A percentile compares a stretch with the other conserved stretches of the same genome.
phyloP scores from a whole-genome alignment of 2,797 vertebrate species.

The Parauchenoglanis ngamensis region DNA sequence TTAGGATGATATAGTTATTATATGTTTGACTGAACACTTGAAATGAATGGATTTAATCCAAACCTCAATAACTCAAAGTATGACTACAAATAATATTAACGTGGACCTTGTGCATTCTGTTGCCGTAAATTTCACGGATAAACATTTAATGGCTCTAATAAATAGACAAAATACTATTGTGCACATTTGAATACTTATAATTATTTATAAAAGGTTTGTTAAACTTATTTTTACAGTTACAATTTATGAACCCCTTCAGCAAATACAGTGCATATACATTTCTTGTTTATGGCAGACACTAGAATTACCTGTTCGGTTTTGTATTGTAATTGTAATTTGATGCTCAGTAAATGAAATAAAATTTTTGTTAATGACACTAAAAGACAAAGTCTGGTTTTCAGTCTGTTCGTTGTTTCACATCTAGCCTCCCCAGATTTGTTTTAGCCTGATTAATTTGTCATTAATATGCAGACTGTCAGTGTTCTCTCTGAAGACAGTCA shows the following conservation, averaged over 20 bases:
- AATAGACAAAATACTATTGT: not conserved
- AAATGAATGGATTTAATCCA: not conserved
- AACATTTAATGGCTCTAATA: not conserved
- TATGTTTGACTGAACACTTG: not conserved
- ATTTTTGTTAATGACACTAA: constrained; percentile 6
- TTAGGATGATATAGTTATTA: not conserved
- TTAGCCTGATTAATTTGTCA: constrained; percentile 57
- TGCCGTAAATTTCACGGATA: not conserved
- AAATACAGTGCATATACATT: not conserved
- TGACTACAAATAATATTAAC: not conserved
- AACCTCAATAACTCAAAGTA: not conserved
- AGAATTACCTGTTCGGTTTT: not conserved
- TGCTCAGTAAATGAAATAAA: not conserved
- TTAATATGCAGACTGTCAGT: constrained; percentile 57
- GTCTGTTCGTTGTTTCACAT: constrained; percentile 32
- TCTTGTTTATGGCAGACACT: not conserved
- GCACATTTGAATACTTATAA: not conserved
- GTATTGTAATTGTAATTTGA: not conserved
- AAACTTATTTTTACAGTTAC: not conserved
- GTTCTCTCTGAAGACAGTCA: constrained; percentile 48
- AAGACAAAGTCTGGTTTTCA: constrained; percentile 37
- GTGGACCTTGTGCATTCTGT: not conserved
- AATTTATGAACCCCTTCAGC: not conserved
- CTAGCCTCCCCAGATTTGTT: constrained; percentile 39
- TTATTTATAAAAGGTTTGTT: not conserved